These are phyloP conservation scores for Mesorhabditis spiculigera DNA, from an alignment of 2,888 invertebrate species.

Conservation along the genomic window DNA sequence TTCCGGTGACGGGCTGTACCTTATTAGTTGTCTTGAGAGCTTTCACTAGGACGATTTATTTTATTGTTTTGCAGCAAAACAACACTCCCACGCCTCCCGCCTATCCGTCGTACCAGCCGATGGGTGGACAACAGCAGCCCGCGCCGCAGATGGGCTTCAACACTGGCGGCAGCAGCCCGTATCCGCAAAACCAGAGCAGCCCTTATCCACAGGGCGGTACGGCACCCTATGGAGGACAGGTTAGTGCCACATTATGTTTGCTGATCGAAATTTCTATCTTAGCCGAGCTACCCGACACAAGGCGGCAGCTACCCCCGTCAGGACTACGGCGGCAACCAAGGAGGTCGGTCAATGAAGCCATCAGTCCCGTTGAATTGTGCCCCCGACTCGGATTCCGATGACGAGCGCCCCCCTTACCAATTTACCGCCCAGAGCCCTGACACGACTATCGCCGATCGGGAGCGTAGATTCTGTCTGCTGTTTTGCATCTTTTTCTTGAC, in stretches of 20 bases:
- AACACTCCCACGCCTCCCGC: slow-evolving; percentile 16
- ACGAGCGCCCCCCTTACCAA: too few relatives aligned
- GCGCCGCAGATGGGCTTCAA: slow-evolving; percentile 9
- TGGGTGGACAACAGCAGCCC: slow-evolving; percentile 2
- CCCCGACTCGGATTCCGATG: too few relatives aligned
- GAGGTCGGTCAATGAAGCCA: too few relatives aligned
- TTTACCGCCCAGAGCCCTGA: too few relatives aligned
- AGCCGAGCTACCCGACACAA: slow-evolving; percentile 6
- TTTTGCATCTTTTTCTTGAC: too few relatives aligned
- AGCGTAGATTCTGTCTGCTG: too few relatives aligned
- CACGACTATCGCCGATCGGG: too few relatives aligned
- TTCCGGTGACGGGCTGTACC: neutral
- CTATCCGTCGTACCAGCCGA: slow-evolving; percentile 32
- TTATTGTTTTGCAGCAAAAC: slow-evolving; percentile 11
- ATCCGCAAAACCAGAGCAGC: slow-evolving; percentile 69
- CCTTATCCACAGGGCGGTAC: slow-evolving; percentile 45
- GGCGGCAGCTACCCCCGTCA: slow-evolving; percentile 5
- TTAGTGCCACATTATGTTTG: too few relatives aligned
- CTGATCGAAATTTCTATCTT: neutral
- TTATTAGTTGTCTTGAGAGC: too few relatives aligned
- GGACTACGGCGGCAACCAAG: neutral
- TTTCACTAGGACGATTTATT: neutral
- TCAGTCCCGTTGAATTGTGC: too few relatives aligned
- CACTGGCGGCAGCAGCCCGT: slow-evolving; percentile 62
- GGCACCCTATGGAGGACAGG: slow-evolving; percentile 8